A percentile compares a stretch with the other conserved stretches of the same genome.
These are phyloP conservation scores for Hermodice carunculata DNA, from an alignment of 2,888 invertebrate genomes.

Conservation along the genomic window DNA sequence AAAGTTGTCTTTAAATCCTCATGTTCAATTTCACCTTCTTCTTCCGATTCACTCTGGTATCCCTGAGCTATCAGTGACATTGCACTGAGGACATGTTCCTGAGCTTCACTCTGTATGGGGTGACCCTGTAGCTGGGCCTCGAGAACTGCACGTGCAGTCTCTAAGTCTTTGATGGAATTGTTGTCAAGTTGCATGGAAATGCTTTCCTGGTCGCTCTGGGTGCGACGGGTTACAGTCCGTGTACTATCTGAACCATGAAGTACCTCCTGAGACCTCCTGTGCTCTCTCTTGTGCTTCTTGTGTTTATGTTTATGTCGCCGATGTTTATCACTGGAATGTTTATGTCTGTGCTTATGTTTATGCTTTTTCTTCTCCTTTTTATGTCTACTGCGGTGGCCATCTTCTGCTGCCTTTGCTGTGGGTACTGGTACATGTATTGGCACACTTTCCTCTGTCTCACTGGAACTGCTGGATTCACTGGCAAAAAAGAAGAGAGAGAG, in stretches of 20 bases:
- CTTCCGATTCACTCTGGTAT: slow-evolving; percentile 60
- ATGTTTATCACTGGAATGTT: slow-evolving; percentile 63
- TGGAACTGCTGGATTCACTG: slow-evolving; percentile 15
- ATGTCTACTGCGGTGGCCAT: slow-evolving; percentile 24
- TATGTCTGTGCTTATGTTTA: slow-evolving; percentile 49
- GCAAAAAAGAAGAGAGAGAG: neutral
- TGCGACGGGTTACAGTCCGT: slow-evolving; percentile 34
- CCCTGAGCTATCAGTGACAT: slow-evolving; percentile 60
- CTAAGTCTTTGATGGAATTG: slow-evolving; percentile 63
- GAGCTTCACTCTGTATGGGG: slow-evolving; percentile 17
- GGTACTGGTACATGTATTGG: neutral
- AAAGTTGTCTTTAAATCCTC: slow-evolving; percentile 35
- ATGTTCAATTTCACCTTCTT: slow-evolving; percentile 66
- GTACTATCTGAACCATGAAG: slow-evolving; percentile 15
- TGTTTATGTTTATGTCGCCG: slow-evolving; percentile 47
- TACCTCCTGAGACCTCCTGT: slow-evolving; percentile 7
- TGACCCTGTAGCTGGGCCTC: slow-evolving; percentile 63
- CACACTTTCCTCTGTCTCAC: neutral
- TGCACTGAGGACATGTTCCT: slow-evolving; percentile 41
- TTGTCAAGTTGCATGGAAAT: slow-evolving; percentile 43
- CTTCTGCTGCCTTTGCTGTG: neutral
- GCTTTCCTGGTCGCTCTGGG: slow-evolving; percentile 1
- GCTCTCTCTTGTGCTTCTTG: slow-evolving; percentile 56
- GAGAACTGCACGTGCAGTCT: slow-evolving; percentile 65
- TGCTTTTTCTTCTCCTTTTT: slow-evolving; percentile 35